Evolutionary conservation across 2,797 vertebrate genomes (phyloP).

Genomic region (Cetoscarus ocellatus): DNA sequence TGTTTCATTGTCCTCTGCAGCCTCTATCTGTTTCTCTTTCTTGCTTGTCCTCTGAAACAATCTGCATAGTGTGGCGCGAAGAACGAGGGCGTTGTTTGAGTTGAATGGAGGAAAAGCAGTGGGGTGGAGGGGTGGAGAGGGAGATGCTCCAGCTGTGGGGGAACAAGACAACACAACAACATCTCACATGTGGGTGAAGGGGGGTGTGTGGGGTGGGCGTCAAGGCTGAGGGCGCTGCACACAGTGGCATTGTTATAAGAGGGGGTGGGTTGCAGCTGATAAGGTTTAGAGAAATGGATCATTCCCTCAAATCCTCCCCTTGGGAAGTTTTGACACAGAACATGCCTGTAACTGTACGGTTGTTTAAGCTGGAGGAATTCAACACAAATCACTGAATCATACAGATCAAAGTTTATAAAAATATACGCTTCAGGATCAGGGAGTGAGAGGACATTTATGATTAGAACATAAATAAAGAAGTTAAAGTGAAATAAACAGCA

Average conservation of each 20-base stretch:
- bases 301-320: conserved; percentile 76
- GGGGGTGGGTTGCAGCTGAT: conserved; percentile 77
- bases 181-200: conserved; percentile 81
- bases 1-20: conserved; percentile 87
- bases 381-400: conserved; percentile 11
- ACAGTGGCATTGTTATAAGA: conserved; percentile 86
- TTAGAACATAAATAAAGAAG: conserved; percentile 2
- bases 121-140: conserved; percentile 73
- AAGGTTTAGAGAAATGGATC: conserved; percentile 84
- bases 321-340: conserved; percentile 72
- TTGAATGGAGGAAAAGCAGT: conserved; percentile 83
- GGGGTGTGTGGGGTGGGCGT: conserved; percentile 39
- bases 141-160: conserved; percentile 87
- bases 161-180: conserved; percentile 87
- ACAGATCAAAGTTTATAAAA: conserved; percentile 16
- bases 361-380: conserved; percentile 37
- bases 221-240: conserved; percentile 73
- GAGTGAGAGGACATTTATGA: conserved; percentile 12
- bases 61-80: conserved; percentile 85
- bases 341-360: conserved; percentile 47
- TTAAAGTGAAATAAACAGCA: not conserved
- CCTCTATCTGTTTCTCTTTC: conserved; percentile 80
- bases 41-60: conserved; percentile 86
- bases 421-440: not conserved
- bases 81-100: conserved; percentile 85